Conservation (phyloP, 2,888 invertebrate species). For the Cordilura impudica region DNA sequence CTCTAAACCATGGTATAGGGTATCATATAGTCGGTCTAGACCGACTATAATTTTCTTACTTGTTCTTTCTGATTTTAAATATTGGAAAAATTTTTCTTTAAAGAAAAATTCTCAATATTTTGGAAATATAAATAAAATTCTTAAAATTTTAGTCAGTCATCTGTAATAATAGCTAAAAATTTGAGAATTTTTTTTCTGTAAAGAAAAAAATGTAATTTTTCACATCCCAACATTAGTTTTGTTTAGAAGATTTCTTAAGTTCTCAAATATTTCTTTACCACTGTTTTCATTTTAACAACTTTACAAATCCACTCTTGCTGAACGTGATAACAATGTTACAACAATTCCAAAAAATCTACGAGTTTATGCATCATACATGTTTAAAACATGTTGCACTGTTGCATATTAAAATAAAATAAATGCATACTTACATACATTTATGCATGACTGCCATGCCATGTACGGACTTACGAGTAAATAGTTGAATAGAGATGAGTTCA, state of each 20-base stretch:
- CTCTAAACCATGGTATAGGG: no score
- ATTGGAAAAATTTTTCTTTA: no score
- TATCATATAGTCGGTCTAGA: no score
- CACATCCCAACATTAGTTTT: background rate
- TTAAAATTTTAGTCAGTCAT: no score
- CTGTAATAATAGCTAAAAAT: no score
- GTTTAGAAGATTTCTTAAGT: background rate
- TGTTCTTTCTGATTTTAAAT: no score
- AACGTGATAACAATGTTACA: constrained; percentile 62
- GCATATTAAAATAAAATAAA: constrained; percentile 45
- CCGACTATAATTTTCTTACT: no score
- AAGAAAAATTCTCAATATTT: no score
- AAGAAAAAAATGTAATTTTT: no score
- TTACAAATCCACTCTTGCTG: constrained; percentile 61
- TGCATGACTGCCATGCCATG: constrained; percentile 19
- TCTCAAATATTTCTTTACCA: no score
- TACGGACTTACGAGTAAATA: background rate
- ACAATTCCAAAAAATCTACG: background rate
- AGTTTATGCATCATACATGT: constrained; percentile 19
- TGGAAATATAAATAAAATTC: no score
- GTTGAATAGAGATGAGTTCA: background rate
- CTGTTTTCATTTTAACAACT: background rate
- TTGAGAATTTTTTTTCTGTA: no score
- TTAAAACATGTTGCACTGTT: constrained; percentile 41
- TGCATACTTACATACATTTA: constrained; percentile 27